Evolutionary conservation across 2,888 invertebrate species (phyloP), one percentile per base, ranked within the genome.

Genomic region (Monopis laevigella): DNA sequence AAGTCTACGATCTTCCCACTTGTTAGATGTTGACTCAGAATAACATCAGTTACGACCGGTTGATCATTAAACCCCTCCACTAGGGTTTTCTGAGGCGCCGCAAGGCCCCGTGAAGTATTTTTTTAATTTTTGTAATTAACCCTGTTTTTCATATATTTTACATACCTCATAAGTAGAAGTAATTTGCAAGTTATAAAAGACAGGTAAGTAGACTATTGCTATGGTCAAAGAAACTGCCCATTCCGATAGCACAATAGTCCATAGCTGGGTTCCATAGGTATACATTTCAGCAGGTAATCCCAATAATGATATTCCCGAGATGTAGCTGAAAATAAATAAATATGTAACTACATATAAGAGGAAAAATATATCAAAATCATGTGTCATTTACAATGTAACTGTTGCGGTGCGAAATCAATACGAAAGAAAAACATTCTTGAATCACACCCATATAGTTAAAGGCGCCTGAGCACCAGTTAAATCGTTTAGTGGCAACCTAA

Each of bases 131-230:
- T n/a, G n/a, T n/a, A n/a, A n/a, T n/a, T n/a, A n/a, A n/a, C n/a
- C n/a, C n/a, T n/a, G n/a, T n/a, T n/a, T n/a, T n/a, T n/a, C n/a
- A n/a, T n/a, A n/a, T n/a, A n/a, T n/a, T n/a, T n/a, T n/a, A n/a
- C n/a, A n/a, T n/a, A 89, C 89, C 84, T 90, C 89, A 53, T 89
- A 89, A 2, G 88, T 87, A 2, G 89, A 89, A 5, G 88, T 89
- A 40, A 89, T 87, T 71, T 88, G 86, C 30, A 89, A 77, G 48
- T 85, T 85, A 58, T 88, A 89, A 66, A 89, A 90, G 5, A 90
- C 89, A 4, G 90, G 90, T 45, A 90, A 72, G 56, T 88, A 88
- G 13, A 88, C 82, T 41, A 82, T 48, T 10, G 85, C 84, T 70
- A 89, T 87, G 1, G 87, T 86, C 16, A 88, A 48, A 5, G 88